Conservation (phyloP, 2,797 vertebrate genomes). For the Holocentrus rufus region DNA sequence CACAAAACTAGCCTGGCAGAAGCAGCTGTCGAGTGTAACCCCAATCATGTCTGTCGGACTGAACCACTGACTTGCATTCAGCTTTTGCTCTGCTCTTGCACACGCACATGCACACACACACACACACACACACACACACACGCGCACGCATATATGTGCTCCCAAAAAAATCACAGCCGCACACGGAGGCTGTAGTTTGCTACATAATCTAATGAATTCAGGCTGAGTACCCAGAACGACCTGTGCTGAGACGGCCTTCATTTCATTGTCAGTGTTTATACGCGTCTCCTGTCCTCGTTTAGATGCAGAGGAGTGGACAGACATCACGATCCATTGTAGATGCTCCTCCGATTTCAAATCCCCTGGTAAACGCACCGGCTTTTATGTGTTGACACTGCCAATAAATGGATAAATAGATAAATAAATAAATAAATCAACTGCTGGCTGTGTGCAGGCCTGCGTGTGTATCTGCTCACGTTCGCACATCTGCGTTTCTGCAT, state of each 20-base stretch:
- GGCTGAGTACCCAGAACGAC: conserved; percentile 15
- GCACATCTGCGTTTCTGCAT: not conserved
- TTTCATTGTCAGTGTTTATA: conserved; percentile 49
- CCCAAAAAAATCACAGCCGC: not conserved
- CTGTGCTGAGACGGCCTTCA: conserved; percentile 19
- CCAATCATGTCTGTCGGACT: conserved; percentile 24
- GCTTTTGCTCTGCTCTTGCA: not conserved
- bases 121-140: not conserved
- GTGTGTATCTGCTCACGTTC: not conserved
- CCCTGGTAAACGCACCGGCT: conserved; percentile 35
- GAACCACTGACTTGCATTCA: conserved; percentile 21
- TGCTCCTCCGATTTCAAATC: conserved; percentile 53
- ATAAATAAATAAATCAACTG: too few relatives aligned
- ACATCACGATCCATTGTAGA: conserved; percentile 67
- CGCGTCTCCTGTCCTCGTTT: conserved; percentile 53
- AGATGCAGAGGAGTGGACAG: conserved; percentile 59
- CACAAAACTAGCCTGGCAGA: conserved; percentile 26
- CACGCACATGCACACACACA: not conserved
- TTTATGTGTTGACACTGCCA: conserved; percentile 19
- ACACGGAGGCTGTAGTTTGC: not conserved
- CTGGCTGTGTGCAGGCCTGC: too few relatives aligned
- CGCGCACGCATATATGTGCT: not conserved
- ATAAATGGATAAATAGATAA: too few relatives aligned
- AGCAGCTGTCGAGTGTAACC: conserved; percentile 12
- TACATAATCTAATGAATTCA: conserved; percentile 38